These are phyloP conservation scores for Schizotus pectinicornis DNA, from an alignment of 2,888 invertebrate species.

Conservation along the genomic window DNA sequence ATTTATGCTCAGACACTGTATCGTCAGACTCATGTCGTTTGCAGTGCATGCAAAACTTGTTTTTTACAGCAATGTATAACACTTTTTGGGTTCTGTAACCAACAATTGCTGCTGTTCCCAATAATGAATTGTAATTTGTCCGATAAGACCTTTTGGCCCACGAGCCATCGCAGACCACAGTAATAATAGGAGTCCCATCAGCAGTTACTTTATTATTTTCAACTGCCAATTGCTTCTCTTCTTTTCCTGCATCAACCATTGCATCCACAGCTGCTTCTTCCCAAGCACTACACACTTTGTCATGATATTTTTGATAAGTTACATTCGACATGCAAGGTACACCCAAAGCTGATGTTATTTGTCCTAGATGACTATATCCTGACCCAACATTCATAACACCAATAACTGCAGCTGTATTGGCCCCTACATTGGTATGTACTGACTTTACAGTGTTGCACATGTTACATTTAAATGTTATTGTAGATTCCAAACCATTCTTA, in stretches of 20 bases:
- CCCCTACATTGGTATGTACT: background rate
- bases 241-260: background rate
- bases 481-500: background rate
- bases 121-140: slow-evolving; percentile 14
- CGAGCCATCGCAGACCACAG: slow-evolving; percentile 12
- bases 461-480: slow-evolving; percentile 1
- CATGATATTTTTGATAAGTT: background rate
- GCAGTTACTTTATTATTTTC: background rate
- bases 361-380: background rate
- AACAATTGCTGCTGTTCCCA: slow-evolving; percentile 17
- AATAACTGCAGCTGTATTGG: background rate
- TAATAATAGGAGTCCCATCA: background rate
- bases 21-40: slow-evolving; percentile 5
- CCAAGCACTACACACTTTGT: no score
- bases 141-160: slow-evolving; percentile 16
- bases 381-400: background rate
- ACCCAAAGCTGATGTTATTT: background rate
- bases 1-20: no score
- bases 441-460: slow-evolving; percentile 1
- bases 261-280: background rate
- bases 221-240: background rate
- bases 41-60: slow-evolving; percentile 6
- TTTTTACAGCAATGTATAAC: slow-evolving; percentile 10
- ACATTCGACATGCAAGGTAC: background rate
- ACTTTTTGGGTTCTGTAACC: slow-evolving; percentile 6